Evolutionary conservation across 2,113 vertebrate genomes (phyloP), one percentile per base, ranked within the genome.

Genomic region (Collichthys lucidus): DNA sequence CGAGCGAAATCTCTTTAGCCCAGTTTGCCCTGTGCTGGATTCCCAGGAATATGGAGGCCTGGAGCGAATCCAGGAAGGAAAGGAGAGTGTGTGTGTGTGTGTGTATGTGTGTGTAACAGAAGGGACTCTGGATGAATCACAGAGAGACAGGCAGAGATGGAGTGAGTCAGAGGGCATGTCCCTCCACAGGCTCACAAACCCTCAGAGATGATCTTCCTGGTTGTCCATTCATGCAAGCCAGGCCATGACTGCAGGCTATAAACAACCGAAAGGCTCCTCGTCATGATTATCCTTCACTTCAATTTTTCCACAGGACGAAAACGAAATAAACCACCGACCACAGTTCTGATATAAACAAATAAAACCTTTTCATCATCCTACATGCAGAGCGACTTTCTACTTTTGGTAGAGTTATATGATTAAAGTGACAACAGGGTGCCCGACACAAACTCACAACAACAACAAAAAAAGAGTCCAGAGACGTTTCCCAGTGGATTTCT

Each of bases 151-250:
- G 59, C 69, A 76, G 56, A 59, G 66, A 79, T 60, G 0, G 61
- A 83, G 80, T 91, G 85, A 93, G 88, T 91, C 91, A 90, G 84
- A 87, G 84, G 77, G 75, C 86, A 87, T 44, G 80, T 86, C 74
- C 74, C 71, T 79, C 63, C 82, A 80, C 72, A 68, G 53, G 75
- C 84, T 68, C 75, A 80, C 62, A 79, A 74, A 68, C 61, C 60
- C 85, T 71, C 65, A 24, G 52, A 75, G 62, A 79, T 65, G 77
- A 80, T 75, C 84, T 82, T 82, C 66, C 82, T 87, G 82, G 69
- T 80, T 42, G 61, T 26, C 44, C 64, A 75, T 35, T 82, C 66
- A 89, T 74, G 53, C 44, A 79, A 81, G 69, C 46, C 68, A 73
- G 75, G 69, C 62, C 83, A 40, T 16, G n/a, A 66, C 87, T 31